Evolutionary conservation across 2,888 invertebrate species (phyloP), one percentile per base, ranked within the genome.

Genomic region (Pyrrhosoma nymphula): DNA sequence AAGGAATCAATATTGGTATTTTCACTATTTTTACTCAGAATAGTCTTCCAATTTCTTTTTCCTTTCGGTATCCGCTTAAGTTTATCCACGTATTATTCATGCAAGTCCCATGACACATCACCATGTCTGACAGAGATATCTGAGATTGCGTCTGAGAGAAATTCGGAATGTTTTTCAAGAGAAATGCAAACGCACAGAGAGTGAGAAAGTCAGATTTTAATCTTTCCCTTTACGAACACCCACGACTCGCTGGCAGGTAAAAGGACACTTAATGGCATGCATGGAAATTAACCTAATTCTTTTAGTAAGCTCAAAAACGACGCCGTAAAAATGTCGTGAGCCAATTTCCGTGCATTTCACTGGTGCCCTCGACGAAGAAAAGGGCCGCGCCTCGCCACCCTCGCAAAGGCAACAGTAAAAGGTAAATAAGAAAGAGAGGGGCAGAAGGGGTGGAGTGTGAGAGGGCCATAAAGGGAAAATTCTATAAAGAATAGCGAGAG

Each of bases 381-480:
- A 2, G 47, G 2, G 8, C 47, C 47, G 69, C 20, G 8, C 69
- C 69, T n/a, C n/a, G 69, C 69, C 69, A 69, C 69, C 69, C 69
- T 69, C n/a, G 69, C 69, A 69, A 69, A 69, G 26, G 69, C 47
- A 47, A 47, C 26, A 69, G 69, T 69, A 69, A 26, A 69, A 69
- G 69, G n/a, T 23, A 26, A 69, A 69, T 69, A 69, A 6, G 69
- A 10, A 69, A 69, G n/a, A 69, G n/a, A 26, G n/a, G 69, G 8
- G 47, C 8, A 6, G 8, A 69, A 26, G 69, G 69, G 69, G 69
- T 69, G 26, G 69, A 69, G 47, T 47, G 69, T 69, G 69, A n/a
- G 69, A 69, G 69, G 69, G 69, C n/a, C n/a, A 69, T 69, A 69
- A 69, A 69, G 69, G 69, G 69, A 69, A n/a, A 69, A 69, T 26